A percentile compares a stretch with the other conserved stretches of the same genome.
These are phyloP conservation scores for Calephelis nemesis DNA, from an alignment of 1,140 invertebrate genomes.

Conservation along the genomic window DNA sequence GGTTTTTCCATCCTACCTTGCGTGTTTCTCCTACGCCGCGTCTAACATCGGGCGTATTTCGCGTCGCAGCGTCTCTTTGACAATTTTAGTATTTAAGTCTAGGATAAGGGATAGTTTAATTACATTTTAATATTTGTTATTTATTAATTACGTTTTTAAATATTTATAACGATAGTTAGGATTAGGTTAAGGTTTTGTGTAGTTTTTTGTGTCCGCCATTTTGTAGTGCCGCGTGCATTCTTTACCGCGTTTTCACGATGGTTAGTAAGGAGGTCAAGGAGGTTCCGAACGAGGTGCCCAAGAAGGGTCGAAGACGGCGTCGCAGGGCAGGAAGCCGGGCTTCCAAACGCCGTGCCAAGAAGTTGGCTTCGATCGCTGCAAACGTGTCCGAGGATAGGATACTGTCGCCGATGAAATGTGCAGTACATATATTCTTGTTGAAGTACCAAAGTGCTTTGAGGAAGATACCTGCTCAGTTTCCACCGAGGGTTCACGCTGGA, in stretches of 20 bases:
- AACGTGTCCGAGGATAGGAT: slow-evolving; percentile 24
- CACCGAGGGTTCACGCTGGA: slow-evolving; percentile 58
- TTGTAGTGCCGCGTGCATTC: slow-evolving; percentile 44
- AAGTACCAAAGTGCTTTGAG: slow-evolving; percentile 63
- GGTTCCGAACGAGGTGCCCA: slow-evolving; percentile 38
- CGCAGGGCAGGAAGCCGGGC: slow-evolving; percentile 47
- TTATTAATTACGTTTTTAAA: slow-evolving; percentile 36
- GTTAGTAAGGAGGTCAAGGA: slow-evolving; percentile 60
- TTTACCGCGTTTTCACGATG: slow-evolving; percentile 51
- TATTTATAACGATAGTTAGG: slow-evolving; percentile 39
- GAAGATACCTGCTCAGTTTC: slow-evolving; percentile 58
- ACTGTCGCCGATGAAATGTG: slow-evolving; percentile 53
- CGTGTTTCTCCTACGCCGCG: slow-evolving; percentile 29
- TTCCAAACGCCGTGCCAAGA: slow-evolving; percentile 42
- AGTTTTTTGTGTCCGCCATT: slow-evolving; percentile 47
- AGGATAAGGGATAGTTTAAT: slow-evolving; percentile 34
- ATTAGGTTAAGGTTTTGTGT: slow-evolving; percentile 41
- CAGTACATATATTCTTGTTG: slow-evolving; percentile 59
- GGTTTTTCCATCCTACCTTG: slow-evolving; percentile 27
- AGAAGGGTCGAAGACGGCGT: slow-evolving; percentile 45
- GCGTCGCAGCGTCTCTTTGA: slow-evolving; percentile 37
- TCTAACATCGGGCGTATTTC: slow-evolving; percentile 21
- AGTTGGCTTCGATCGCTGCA: slow-evolving; percentile 25
- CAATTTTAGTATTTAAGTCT: slow-evolving; percentile 35
- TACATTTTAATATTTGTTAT: slow-evolving; percentile 42